Base-by-base conservation (phyloP, 2,888 invertebrate species). In the Drosophila affinis region DNA sequence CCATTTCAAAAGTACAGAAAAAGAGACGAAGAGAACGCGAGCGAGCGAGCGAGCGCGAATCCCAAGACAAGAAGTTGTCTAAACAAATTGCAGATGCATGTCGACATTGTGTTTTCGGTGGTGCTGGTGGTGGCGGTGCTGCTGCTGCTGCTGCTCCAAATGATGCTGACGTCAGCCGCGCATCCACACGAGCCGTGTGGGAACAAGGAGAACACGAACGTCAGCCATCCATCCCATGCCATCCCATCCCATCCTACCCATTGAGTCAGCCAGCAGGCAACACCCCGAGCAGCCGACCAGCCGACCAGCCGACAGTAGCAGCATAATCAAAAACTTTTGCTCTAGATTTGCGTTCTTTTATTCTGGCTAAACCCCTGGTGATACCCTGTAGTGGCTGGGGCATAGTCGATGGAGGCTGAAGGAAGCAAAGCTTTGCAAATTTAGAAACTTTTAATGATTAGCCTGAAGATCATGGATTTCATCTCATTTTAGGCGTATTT, bases 131-230 rank as follows among this genome's bases (percentile, higher is more conserved):
- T 4, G 21, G 21, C 3, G 21, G 4, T 24, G 24, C 0, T 4
- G 24, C 0, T 24, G 24, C 24, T 24, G 24, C 0, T 24, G 48
- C 62, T 58, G 58, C 32, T 47, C 32, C 62, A 47, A 71, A 65
- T 56, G 56, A 44, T 34, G 69, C 81, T 84, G 81, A 84, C 81
- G 85, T 81, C 85, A 81, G 63, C 61, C 44, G 39, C 39, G 49
- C 52, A 27, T 9, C 55, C 57, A 79, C 62, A 64, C 64, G 76
- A 72, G 64, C 48, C 62, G 62, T 67, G 76, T 69, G 76, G 49
- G 61, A 67, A 62, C 57, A 52, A 53, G 59, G 32, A 17, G 39
- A 14, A 14, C 10, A 14, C 10, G 32, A 21, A 21, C 21, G 51
- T 56, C 39, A 29, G 60, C 46, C 48, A 62, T 49, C 32, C 21